Percentiles rank a stretch among this genome's conserved stretches.
These are phyloP conservation scores for Lithophane socia DNA, from an alignment of 2,888 invertebrate genomes.

Conservation along the genomic window DNA sequence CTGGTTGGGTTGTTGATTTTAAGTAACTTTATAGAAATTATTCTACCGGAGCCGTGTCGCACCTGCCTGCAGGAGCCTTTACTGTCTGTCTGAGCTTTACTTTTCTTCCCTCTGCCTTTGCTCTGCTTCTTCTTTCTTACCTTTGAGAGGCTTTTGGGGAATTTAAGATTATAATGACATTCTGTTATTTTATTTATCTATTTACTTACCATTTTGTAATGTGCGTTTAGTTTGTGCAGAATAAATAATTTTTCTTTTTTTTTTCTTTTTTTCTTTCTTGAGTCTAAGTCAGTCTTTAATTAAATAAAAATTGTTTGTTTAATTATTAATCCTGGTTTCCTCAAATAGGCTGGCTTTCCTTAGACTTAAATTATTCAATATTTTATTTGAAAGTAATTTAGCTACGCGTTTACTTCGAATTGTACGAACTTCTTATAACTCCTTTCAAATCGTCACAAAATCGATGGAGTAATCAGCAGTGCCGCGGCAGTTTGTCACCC, in stretches of 20 bases:
- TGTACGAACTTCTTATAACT: not conserved
- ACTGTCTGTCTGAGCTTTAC: not conserved
- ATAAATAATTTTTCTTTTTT: no score
- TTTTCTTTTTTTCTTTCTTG: no score
- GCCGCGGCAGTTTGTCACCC: slow-evolving; percentile 66
- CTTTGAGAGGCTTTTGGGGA: no score
- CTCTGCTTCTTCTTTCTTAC: no score
- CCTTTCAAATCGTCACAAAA: slow-evolving; percentile 22
- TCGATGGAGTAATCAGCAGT: slow-evolving; percentile 53
- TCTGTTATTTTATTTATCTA: no score
- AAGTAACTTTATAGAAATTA: not conserved
- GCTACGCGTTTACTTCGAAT: not conserved
- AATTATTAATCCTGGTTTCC: not conserved
- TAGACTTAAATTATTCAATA: not conserved
- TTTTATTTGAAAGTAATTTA: not conserved
- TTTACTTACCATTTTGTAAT: no score
- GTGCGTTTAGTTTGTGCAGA: no score
- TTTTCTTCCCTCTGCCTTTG: no score
- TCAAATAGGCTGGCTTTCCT: not conserved
- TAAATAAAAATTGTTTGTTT: no score
- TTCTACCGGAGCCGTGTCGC: not conserved
- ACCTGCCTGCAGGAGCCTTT: not conserved
- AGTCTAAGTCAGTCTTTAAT: no score
- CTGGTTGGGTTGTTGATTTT: not conserved
- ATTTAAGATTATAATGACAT: no score